Base-by-base conservation (phyloP, 1,140 invertebrate genomes). In the Formica exsecta region DNA sequence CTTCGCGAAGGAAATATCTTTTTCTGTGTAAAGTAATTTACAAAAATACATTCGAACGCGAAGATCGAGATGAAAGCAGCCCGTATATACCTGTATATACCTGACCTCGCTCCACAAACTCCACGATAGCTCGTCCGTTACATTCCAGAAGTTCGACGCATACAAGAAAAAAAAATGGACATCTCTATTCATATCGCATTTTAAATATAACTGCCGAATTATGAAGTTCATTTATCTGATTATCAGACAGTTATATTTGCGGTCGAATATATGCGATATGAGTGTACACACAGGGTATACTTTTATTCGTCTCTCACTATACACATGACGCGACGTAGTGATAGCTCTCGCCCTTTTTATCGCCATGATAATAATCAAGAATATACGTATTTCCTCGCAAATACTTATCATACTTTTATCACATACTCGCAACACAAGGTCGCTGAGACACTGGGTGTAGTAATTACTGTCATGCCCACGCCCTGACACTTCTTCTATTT, bases 361-460 rank as follows among this genome's bases (percentile, higher is more conserved):
- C 48, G 48, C 48, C 16, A 51, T 51, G 48, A 51, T 16, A 13
- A 79, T 36, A 38, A 68, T 68, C 77, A 51, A 48, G 36, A 59
- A 51, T 65, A 59, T 25, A 41, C 36, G 36, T 32, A 32, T 41
- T 51, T 80, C 65, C 65, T 70, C 48, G 74, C 74, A 70, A 70
- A 32, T 80, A 79, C 25, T 74, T 19, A 29, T 61, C 57, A 44
- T 65, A 65, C 76, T 88, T 76, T 74, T 71, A 64, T 66, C 32
- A 87, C 87, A 71, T 87, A 76, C 79, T 83, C 66, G 85, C 81
- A 77, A 91, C 74, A 87, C 81, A 94, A 94, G 95, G 94, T 95
- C 94, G 93, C 95, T 95, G 95, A 95, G 95, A 95, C 94, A 95
- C 92, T 95, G 94, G 95, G 94, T 93, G 87, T 87, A 93, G 87